phyloP scores from a whole-genome alignment of 2,888 invertebrate genomes.

The Drosophila atripex region DNA sequence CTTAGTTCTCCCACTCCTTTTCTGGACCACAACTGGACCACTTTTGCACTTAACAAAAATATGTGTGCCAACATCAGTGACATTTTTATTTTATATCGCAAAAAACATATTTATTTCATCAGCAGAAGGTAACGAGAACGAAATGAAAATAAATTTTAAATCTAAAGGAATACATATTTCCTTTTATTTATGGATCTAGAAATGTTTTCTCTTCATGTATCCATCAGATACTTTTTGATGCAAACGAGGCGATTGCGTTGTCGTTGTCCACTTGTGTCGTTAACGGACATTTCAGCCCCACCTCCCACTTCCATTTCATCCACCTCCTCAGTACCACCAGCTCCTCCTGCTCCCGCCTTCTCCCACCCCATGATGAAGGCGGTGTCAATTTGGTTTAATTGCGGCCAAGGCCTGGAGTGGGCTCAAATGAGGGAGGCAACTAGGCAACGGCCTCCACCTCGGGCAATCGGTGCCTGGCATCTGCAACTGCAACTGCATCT shows the following conservation, averaged over 20 bases:
- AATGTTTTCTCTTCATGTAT: slow-evolving; percentile 8
- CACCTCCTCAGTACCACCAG: neutral
- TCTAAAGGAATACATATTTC: neutral
- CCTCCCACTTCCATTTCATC: slow-evolving; percentile 6
- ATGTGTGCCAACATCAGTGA: neutral
- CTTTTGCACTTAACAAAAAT: slow-evolving; percentile 3
- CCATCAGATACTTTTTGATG: slow-evolving; percentile 41
- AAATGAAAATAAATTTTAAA: too few relatives aligned
- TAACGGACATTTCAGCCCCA: slow-evolving; percentile 54
- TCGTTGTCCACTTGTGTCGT: slow-evolving; percentile 66
- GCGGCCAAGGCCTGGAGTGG: slow-evolving; percentile 51
- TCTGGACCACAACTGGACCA: slow-evolving; percentile 1
- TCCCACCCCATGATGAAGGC: slow-evolving; percentile 28
- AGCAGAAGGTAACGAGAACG: too few relatives aligned
- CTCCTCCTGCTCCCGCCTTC: slow-evolving; percentile 5
- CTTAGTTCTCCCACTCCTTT: slow-evolving; percentile 6
- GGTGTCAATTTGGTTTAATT: slow-evolving; percentile 74
- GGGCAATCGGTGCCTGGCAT: slow-evolving; percentile 28
- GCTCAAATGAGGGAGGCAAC: slow-evolving; percentile 26
- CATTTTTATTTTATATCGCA: neutral
- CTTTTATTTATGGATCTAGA: too few relatives aligned
- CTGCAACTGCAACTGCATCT: slow-evolving; percentile 24
- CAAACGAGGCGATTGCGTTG: slow-evolving; percentile 41
- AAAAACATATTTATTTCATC: neutral
- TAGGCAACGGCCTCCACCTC: neutral